Percentiles rank a stretch among this genome's conserved stretches.
These are phyloP conservation scores for Corythornis cristatus DNA, from an alignment of 2,113 vertebrate genomes.

Conservation along the genomic window DNA sequence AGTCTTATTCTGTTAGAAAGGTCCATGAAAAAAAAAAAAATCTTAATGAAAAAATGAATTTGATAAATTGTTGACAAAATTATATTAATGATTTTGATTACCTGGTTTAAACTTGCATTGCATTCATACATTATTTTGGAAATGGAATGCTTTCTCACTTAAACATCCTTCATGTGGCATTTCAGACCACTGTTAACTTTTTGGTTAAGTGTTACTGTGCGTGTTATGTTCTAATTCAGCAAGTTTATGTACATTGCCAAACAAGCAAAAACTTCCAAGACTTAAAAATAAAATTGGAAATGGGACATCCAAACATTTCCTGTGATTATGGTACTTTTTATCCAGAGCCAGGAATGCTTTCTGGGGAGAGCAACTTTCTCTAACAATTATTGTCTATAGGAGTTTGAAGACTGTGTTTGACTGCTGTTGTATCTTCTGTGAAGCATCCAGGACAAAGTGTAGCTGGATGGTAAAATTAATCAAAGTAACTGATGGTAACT, in stretches of 20 bases:
- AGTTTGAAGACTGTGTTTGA: neutral
- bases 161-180: neutral
- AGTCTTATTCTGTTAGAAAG: neutral
- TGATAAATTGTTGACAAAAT: neutral
- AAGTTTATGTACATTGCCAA: neutral
- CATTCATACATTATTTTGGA: neutral
- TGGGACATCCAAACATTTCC: neutral
- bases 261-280: neutral
- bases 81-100: neutral
- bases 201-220: neutral
- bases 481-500: neutral
- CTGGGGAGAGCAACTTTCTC: neutral
- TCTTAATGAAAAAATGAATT: neutral
- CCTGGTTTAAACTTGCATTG: neutral
- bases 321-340: neutral
- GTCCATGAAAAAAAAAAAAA: neutral
- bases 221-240: neutral
- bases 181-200: neutral
- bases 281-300: slow-evolving; percentile 1
- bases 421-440: neutral
- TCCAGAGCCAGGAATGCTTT: neutral
- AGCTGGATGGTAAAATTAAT: neutral
- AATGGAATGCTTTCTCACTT: neutral
- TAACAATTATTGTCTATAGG: neutral
- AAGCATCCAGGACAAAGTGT: neutral